Evolutionary conservation across 2,797 vertebrate genomes (phyloP), one percentile per base, ranked within the genome.

Genomic region (Acanthurus leucopareius): DNA sequence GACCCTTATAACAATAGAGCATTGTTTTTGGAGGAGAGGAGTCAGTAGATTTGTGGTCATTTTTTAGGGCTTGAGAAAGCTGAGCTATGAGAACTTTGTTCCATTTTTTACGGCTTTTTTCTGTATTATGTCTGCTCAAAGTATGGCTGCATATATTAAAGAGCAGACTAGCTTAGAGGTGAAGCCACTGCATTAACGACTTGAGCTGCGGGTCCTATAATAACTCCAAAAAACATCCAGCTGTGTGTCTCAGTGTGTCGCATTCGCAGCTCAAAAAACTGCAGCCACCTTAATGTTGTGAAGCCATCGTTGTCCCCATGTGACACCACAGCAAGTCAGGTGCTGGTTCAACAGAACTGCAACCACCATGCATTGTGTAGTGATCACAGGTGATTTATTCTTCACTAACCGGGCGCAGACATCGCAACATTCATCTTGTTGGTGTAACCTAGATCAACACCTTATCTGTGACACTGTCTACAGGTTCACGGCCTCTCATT

Each of bases 21-120:
- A 93, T 92, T 94, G 90, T 93, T 88, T 90, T 73, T 40, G 72
- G 66, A 60, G 70, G 45, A 86, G 22, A 84, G 53, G 38, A 72
- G 69, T 80, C 42, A 0, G 52, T 80, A 48, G 57, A 77, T 73
- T 74, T 69, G 71, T 44, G 44, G 49, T 57, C 17, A 15, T 82
- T 56, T 67, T 58, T 75, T 20, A 25, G 35, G 25, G 40, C n/a
- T 20, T 69, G 38, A 59, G 73, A 75, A 87, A 82, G 85, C 86
- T 87, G 79, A 84, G 77, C 63, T 35, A 75, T 77, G 64, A 85
- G 58, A 90, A 76, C 28, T 63, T 5, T 70, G 51, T 61, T 75
- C 67, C 52, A 69, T 86, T 85, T 19, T 63, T 70, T 65, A 49
- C 64, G 54, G 49, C 73, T 83, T 70, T 75, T 25, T 68, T 52